Evolutionary conservation across 30 jellyfish, hydroid and myxozoan species (phyloP), one percentile per base, ranked within the genome.

Genomic region (Hydra vulgaris): DNA sequence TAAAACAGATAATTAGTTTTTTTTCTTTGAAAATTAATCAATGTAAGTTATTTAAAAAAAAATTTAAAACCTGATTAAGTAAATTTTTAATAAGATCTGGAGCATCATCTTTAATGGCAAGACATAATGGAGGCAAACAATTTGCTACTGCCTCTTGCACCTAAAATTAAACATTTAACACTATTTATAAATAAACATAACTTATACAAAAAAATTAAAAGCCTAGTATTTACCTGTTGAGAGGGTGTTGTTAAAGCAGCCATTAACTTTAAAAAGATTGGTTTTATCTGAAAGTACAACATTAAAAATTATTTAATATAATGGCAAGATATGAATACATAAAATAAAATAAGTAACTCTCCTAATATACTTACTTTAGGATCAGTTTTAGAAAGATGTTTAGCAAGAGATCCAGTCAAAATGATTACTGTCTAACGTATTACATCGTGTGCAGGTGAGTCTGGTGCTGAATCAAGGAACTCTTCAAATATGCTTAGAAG

Each of bases 121-220:
- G 82, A 79, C 96, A 87, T 0, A 92, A 86, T 0, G 98, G 98
- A 0, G 98, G 89, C 18, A 92, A 61, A 66, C 98, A 92, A 70
- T 92, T 87, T 12, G 98, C 95, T 25, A 92, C 98, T 0, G 98
- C 98, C 78, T 92, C 92, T 72, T 92, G 98, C n/a, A 91, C 96
- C 97, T 91, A 52, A 26, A 54, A 54, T 55, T 68, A 25, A 79
- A 23, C 55, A 54, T 1, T n/a, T n/a, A n/a, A n/a, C n/a, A n/a
- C n/a, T n/a, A n/a, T n/a, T n/a, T n/a, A n/a, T n/a, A n/a, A n/a
- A 23, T 17, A 15, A 25, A 18, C n/a, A 18, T n/a, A n/a, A n/a
- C n/a, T n/a, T n/a, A n/a, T n/a, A n/a, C n/a, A n/a, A n/a, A n/a
- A n/a, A n/a, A n/a, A n/a, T n/a, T n/a, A n/a, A n/a, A n/a, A n/a